Conservation (phyloP, 2,888 invertebrate genomes). For the Apamea crenata region DNA sequence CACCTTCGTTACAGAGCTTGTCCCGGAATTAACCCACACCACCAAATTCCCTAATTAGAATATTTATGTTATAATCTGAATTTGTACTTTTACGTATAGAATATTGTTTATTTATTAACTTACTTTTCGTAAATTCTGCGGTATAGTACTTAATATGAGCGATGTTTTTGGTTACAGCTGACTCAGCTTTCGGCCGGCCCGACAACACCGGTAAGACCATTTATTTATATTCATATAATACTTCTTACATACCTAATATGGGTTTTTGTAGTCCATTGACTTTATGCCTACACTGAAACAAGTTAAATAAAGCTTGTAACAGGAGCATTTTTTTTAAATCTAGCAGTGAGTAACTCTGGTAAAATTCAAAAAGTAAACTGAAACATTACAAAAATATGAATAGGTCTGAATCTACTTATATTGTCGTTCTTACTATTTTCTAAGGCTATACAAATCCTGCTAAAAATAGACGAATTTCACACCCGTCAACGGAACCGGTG, state of each 20-base stretch:
- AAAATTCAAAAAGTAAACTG: background rate
- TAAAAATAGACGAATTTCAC: background rate
- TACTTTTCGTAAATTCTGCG: background rate
- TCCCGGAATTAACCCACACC: too few relatives aligned
- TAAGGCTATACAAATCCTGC: background rate
- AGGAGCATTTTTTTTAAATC: background rate
- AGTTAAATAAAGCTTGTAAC: too few relatives aligned
- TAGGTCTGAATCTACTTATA: background rate
- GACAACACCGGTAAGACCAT: background rate
- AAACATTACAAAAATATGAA: background rate
- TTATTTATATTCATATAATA: background rate
- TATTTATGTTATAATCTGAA: too few relatives aligned
- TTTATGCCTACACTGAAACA: background rate
- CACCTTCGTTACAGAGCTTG: too few relatives aligned
- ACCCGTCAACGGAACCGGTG: background rate
- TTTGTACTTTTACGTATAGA: too few relatives aligned
- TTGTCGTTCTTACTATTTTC: too few relatives aligned
- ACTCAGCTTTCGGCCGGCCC: background rate
- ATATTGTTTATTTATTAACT: too few relatives aligned
- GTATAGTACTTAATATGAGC: background rate
- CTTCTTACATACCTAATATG: background rate
- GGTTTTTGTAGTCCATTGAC: background rate
- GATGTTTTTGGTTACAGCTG: background rate
- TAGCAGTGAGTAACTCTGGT: too few relatives aligned
- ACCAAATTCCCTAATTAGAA: too few relatives aligned